Evolutionary conservation across 2,113 vertebrate genomes (phyloP).

Genomic region (Larimichthys crocea): DNA sequence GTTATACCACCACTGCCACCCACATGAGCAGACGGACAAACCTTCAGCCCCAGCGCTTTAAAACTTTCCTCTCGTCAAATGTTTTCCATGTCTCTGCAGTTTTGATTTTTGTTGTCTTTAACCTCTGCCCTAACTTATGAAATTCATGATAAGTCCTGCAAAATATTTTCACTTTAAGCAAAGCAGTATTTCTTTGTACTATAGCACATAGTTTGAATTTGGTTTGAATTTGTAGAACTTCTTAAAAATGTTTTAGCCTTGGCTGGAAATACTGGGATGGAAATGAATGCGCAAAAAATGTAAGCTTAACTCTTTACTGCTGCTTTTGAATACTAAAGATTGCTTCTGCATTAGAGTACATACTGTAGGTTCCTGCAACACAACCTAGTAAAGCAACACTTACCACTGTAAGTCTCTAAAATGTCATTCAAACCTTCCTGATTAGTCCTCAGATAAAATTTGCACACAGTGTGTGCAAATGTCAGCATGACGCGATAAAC

Average conservation of each 20-base stretch:
- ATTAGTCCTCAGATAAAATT: not conserved
- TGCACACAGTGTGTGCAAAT: not conserved
- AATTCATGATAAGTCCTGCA: not conserved
- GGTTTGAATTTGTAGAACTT: not conserved
- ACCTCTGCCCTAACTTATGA: not conserved
- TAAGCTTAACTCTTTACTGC: not conserved
- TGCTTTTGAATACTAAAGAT: not conserved
- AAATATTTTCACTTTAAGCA: not conserved
- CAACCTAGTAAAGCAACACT: not conserved
- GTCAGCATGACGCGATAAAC: not conserved
- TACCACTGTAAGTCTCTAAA: not conserved
- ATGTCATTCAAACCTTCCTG: not conserved
- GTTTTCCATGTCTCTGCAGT: conserved; percentile 35
- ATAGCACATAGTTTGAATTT: not conserved
- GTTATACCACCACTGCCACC: conserved; percentile 24
- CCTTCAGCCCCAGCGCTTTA: conserved; percentile 6
- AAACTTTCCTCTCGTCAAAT: conserved; percentile 33
- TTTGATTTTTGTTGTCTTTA: conserved; percentile 5
- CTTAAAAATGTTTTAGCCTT: not conserved
- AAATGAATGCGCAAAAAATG: not conserved
- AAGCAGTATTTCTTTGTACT: not conserved
- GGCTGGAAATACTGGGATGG: not conserved
- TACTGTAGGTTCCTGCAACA: not conserved
- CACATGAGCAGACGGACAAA: conserved; percentile 42
- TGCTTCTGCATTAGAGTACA: not conserved